A percentile compares a stretch with the other conserved stretches of the same genome.
phyloP scores from a whole-genome alignment of 2,113 vertebrate genomes.

The Prionailurus bengalensis region DNA sequence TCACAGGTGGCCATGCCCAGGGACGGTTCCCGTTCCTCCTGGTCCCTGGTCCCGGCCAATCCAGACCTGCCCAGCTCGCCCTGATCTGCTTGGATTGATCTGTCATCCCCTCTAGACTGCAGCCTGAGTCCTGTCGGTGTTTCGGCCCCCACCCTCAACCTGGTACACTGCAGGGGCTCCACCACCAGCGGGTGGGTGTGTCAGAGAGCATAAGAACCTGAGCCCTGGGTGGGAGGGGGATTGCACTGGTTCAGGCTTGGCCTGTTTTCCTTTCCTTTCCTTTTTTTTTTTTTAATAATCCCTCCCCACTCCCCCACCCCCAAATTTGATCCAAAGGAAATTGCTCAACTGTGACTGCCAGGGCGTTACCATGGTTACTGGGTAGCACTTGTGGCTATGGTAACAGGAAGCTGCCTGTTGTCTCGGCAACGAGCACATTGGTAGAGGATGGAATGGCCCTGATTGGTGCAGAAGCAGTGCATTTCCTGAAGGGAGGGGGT shows the following conservation, averaged over 20 bases:
- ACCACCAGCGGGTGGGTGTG: conserved; percentile 62
- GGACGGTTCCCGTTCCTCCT: conserved; percentile 56
- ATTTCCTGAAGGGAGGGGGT: conserved; percentile 79
- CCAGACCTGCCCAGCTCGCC: conserved; percentile 72
- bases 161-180: conserved; percentile 62
- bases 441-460: conserved; percentile 78
- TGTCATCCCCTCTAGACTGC: conserved; percentile 74
- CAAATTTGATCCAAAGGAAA: conserved; percentile 82
- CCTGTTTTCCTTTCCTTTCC: conserved; percentile 44
- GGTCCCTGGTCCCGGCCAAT: conserved; percentile 72
- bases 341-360: conserved; percentile 86
- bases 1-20: conserved; percentile 73
- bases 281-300: neutral
- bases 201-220: neutral
- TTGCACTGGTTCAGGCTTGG: conserved; percentile 2
- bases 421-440: conserved; percentile 84
- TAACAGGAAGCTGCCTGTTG: conserved; percentile 88
- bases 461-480: conserved; percentile 83
- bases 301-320: conserved; percentile 55
- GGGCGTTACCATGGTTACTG: conserved; percentile 87
- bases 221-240: conserved; percentile 49
- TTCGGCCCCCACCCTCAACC: conserved; percentile 60
- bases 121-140: conserved; percentile 72
- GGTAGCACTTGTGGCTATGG: conserved; percentile 87
- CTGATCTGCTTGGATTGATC: conserved; percentile 77